phyloP scores from a whole-genome alignment of 2,113 vertebrate species.

The Macroglossus sobrinus region DNA sequence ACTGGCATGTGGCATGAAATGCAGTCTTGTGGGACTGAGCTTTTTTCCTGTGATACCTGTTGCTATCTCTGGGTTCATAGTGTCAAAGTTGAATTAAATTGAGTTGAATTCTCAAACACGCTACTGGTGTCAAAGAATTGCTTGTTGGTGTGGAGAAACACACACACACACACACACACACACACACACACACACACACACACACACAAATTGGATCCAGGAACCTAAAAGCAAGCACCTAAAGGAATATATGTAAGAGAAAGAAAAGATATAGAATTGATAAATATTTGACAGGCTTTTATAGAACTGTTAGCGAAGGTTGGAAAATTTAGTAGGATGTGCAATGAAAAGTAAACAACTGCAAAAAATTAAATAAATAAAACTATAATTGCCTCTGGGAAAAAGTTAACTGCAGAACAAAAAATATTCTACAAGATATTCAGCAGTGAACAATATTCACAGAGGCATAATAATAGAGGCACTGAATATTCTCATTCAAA shows the following conservation, averaged over 20 bases:
- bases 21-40: background rate
- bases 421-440: background rate
- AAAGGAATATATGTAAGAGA: background rate
- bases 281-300: background rate
- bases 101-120: background rate
- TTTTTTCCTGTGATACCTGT: background rate
- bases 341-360: background rate
- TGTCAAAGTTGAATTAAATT: background rate
- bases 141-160: background rate
- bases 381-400: background rate
- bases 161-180: background rate
- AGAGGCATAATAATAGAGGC: background rate
- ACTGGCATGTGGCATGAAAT: no score
- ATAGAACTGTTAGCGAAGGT: background rate
- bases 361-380: background rate
- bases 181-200: background rate
- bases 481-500: background rate
- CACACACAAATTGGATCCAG: background rate
- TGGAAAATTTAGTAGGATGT: background rate
- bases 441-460: background rate
- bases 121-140: background rate
- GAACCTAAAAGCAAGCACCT: background rate
- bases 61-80: background rate
- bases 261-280: background rate
- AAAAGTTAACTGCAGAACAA: background rate